Evolutionary conservation across 2,113 vertebrate species (phyloP).

Genomic region (Pimephales promelas): DNA sequence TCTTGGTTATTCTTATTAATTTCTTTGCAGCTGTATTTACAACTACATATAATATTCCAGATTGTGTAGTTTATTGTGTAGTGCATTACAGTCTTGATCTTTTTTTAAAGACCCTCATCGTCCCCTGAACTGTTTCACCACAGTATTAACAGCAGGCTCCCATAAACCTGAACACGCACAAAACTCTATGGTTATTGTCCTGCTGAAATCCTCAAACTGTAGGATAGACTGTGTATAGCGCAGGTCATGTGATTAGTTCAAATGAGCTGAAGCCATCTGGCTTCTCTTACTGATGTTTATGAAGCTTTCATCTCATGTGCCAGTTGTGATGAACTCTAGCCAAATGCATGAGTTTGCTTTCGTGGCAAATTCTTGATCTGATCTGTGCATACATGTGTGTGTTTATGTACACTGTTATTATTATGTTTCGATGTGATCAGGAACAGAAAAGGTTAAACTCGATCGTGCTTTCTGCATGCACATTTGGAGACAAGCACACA

Average conservation of each 20-base stretch:
- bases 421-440: background rate
- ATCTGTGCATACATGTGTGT: background rate
- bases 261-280: constrained; percentile 31
- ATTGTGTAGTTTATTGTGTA: background rate
- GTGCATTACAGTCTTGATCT: background rate
- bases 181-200: background rate
- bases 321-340: constrained; percentile 16
- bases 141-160: background rate
- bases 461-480: background rate
- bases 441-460: constrained; percentile 32
- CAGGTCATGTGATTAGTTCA: constrained; percentile 24
- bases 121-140: constrained; percentile 1
- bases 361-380: constrained; percentile 20
- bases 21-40: background rate
- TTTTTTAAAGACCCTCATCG: background rate
- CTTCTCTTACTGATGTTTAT: constrained; percentile 21
- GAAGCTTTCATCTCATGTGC: background rate
- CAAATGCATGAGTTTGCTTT: background rate
- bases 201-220: background rate
- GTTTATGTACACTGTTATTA: constrained; percentile 19
- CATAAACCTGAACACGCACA: constrained; percentile 6
- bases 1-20: background rate
- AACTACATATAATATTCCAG: background rate
- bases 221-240: background rate
- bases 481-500: constrained; percentile 10